phyloP scores from a whole-genome alignment of 1,140 invertebrate species.

The Cherax quadricarinatus region DNA sequence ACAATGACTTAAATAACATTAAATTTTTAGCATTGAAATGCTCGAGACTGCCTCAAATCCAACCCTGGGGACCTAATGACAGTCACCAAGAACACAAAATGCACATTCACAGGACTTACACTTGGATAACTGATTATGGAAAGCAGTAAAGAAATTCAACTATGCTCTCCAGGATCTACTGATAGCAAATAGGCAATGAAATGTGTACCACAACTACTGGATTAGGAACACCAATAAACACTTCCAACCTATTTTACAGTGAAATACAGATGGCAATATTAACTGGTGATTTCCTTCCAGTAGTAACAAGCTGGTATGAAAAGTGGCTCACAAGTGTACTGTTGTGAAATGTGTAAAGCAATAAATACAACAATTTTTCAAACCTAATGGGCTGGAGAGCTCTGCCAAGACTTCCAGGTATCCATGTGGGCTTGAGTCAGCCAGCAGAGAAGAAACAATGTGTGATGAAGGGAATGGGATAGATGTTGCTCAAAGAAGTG shows the following conservation, averaged over 20 bases:
- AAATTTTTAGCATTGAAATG: slow-evolving; percentile 44
- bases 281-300: slow-evolving; percentile 31
- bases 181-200: slow-evolving; percentile 54
- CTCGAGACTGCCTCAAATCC: slow-evolving; percentile 60
- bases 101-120: slow-evolving; percentile 64
- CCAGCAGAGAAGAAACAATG: slow-evolving; percentile 44
- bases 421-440: slow-evolving; percentile 49
- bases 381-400: slow-evolving; percentile 62
- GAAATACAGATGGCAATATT: slow-evolving; percentile 37
- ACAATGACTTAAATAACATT: slow-evolving; percentile 52
- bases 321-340: slow-evolving; percentile 49
- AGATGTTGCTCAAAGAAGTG: slow-evolving; percentile 55
- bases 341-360: slow-evolving; percentile 61
- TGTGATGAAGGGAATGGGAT: slow-evolving; percentile 53
- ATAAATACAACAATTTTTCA: slow-evolving; percentile 58
- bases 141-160: slow-evolving; percentile 53
- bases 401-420: slow-evolving; percentile 42
- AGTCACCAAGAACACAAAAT: slow-evolving; percentile 66
- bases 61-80: slow-evolving; percentile 60
- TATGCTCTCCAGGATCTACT: slow-evolving; percentile 64
- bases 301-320: slow-evolving; percentile 47
- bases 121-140: slow-evolving; percentile 64
- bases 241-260: slow-evolving; percentile 27
- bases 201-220: slow-evolving; percentile 57
- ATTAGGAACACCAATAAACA: slow-evolving; percentile 24